Evolutionary conservation across 2,888 invertebrate species (phyloP), one percentile per base, ranked within the genome.

Genomic region (Conomelus anceps): DNA sequence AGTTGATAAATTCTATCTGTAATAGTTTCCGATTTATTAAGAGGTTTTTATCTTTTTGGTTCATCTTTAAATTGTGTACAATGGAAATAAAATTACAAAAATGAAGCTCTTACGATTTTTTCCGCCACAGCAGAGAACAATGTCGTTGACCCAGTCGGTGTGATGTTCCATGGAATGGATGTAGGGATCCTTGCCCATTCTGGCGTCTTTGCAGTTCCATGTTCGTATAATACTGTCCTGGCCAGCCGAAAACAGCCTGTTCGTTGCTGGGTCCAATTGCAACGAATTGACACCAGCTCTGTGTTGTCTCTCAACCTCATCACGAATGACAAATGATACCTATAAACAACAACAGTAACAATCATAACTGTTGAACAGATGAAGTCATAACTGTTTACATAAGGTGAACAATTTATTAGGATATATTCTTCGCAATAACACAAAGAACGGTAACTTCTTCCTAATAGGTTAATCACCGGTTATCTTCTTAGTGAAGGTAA

Each of bases 111-210:
- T 94, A 98, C 98, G 95, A 94, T 99, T 98, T 93, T 98, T 97
- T 63, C 99, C 99, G 91, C 97, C 97, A 93, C 99, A 99, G 93
- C 99, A 99, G 26, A 99, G 94, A 84, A 99, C 97, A 93, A 99
- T 98, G 94, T 99, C 99, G 94, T 99, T 99, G 88, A 99, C 99
- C 99, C 99, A 99, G 94, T 99, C 99, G 1, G 99, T 99, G 93
- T 99, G 99, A 94, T 99, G 99, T 93, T 99, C 99, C 98, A 99
- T 98, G 29, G 99, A 98, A 93, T 98, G 98, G 90, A 98, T 95
- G 93, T 98, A 99, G 89, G 96, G 96, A 91, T 97, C 97, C 93
- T 96, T 95, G 91, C 93, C 93, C 91, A 94, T 94, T 91, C 93
- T 93, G 89, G 93, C 93, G 29, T 91, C 89, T 88, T 92, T 92